These are phyloP conservation scores for Drosophila longiperda DNA, from an alignment of 2,888 invertebrate species.

Conservation along the genomic window DNA sequence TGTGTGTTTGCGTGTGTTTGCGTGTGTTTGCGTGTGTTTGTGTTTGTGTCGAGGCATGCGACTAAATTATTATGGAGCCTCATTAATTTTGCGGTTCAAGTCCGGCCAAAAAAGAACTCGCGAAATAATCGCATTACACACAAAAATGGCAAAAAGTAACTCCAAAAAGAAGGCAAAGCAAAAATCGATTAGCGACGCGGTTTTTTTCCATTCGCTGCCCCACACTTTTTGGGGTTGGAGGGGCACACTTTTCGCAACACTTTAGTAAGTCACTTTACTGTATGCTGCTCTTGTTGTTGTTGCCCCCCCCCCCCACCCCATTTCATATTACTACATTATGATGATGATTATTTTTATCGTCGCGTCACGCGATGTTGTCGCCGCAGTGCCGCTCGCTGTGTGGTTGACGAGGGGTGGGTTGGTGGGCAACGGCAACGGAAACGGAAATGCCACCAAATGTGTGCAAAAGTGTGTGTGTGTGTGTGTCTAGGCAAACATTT, in stretches of 20 bases:
- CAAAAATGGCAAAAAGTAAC: conserved; percentile 24
- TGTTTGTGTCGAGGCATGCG: conserved; percentile 29
- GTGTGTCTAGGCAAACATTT: conserved; percentile 51
- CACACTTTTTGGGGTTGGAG: conserved; percentile 7
- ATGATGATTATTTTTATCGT: conserved; percentile 71
- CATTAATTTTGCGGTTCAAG: conserved; percentile 67
- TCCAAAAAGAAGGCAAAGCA: conserved; percentile 25
- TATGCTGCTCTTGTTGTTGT: not conserved
- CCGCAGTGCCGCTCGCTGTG: conserved; percentile 51
- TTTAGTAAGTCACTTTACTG: conserved; percentile 38
- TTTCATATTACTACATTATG: conserved; percentile 66
- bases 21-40: conserved; percentile 8
- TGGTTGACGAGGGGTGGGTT: not conserved
- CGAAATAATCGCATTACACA: conserved; percentile 72
- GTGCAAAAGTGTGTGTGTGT: conserved; percentile 9
- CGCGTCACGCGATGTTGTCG: conserved; percentile 82
- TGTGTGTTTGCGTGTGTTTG: conserved; percentile 7
- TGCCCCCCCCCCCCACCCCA: conserved; percentile 4
- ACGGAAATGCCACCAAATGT: conserved; percentile 65
- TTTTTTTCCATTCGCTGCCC: conserved; percentile 21
- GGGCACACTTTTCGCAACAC: conserved; percentile 44
- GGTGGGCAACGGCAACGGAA: conserved; percentile 56
- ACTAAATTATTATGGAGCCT: conserved; percentile 70
- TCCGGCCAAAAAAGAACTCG: conserved; percentile 51
- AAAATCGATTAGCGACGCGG: conserved; percentile 77